phyloP scores from a whole-genome alignment of 2,113 vertebrate species.

The Nibea coibor region DNA sequence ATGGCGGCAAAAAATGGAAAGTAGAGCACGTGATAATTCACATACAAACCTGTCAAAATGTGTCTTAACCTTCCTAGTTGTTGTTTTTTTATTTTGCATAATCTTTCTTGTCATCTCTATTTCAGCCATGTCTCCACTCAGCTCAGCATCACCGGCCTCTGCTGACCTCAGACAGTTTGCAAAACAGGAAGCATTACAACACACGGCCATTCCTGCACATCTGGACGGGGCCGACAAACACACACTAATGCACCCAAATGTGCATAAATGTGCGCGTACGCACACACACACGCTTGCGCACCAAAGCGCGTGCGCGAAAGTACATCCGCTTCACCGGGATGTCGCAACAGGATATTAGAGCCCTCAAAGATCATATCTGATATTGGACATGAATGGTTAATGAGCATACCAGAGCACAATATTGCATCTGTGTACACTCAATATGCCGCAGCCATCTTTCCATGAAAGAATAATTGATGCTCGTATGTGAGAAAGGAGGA shows the following conservation, averaged over 20 bases:
- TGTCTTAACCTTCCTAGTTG: background rate
- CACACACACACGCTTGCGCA: background rate
- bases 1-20: background rate
- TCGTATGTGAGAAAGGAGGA: background rate
- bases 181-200: conserved; percentile 81
- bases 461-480: conserved; percentile 11
- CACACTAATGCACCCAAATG: conserved; percentile 54
- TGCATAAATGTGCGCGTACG: conserved; percentile 45
- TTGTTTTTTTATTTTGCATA: background rate
- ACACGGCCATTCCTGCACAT: conserved; percentile 73
- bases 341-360: conserved; percentile 71
- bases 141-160: conserved; percentile 31
- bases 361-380: conserved; percentile 51
- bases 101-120: background rate
- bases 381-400: conserved; percentile 48
- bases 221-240: conserved; percentile 71
- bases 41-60: background rate
- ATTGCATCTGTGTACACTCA: conserved; percentile 13
- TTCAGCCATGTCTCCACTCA: background rate
- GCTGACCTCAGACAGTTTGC: conserved; percentile 66
- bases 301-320: background rate
- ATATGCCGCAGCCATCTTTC: conserved; percentile 17
- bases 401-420: conserved; percentile 23
- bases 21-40: background rate
- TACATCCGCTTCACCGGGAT: conserved; percentile 45